These are phyloP conservation scores for Centropristis striata DNA, from an alignment of 2,113 vertebrate genomes.

Conservation along the genomic window DNA sequence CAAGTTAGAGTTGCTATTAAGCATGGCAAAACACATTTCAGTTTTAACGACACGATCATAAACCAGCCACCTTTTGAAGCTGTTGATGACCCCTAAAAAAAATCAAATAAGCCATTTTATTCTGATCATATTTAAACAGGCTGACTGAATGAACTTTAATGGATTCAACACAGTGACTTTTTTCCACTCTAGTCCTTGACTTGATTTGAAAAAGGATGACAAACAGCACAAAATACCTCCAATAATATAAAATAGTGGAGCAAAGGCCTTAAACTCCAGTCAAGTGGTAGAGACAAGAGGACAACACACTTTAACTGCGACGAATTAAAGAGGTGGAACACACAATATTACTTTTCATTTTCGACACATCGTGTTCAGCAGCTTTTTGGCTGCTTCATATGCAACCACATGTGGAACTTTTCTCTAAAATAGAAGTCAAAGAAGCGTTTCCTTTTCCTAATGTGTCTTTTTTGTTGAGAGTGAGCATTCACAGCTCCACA, in stretches of 20 bases:
- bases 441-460: background rate
- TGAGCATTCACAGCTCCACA: background rate
- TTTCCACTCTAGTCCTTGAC: background rate
- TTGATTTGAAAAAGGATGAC: background rate
- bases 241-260: background rate
- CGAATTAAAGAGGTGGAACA: background rate
- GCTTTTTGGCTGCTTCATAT: background rate
- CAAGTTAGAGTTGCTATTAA: background rate
- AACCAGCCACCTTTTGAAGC: background rate
- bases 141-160: background rate
- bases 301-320: background rate
- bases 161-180: background rate
- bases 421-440: background rate
- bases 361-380: background rate
- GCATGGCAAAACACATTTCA: background rate
- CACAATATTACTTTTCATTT: background rate
- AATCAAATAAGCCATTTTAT: background rate
- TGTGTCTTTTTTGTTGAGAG: background rate
- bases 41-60: background rate
- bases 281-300: background rate
- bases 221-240: background rate
- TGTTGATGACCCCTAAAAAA: background rate
- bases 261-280: background rate
- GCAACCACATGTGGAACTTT: background rate
- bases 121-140: background rate